Percentiles rank a stretch among this genome's conserved stretches.
Conservation (phyloP, 2,113 vertebrate species). For the Limnothrissa miodon region DNA sequence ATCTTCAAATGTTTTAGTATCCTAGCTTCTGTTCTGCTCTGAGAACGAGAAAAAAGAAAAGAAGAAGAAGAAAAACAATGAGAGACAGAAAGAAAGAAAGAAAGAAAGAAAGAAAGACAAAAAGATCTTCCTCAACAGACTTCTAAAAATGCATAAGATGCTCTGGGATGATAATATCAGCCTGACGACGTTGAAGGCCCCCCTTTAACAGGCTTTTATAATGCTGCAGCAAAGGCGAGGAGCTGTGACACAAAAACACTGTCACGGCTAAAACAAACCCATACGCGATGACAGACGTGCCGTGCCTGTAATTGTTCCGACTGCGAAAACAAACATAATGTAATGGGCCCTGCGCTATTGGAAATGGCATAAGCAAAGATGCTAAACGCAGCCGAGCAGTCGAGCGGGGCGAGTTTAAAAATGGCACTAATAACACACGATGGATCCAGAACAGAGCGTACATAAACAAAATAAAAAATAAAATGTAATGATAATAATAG, state of each 20-base stretch:
- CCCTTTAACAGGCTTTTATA: slow-evolving; percentile 28
- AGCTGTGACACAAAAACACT: slow-evolving; percentile 28
- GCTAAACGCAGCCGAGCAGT: neutral
- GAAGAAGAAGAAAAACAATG: neutral
- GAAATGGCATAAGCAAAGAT: neutral
- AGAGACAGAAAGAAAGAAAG: neutral
- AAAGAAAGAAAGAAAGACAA: neutral
- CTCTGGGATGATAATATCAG: neutral
- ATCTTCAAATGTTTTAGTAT: neutral
- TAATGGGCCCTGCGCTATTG: slow-evolving; percentile 11
- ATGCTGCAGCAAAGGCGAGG: neutral
- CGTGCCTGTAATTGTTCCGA: slow-evolving; percentile 20
- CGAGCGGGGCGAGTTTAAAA: neutral
- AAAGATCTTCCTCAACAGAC: neutral
- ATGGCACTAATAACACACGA: neutral
- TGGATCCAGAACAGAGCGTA: neutral
- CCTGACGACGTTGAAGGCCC: neutral
- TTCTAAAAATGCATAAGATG: neutral
- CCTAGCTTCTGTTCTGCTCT: neutral
- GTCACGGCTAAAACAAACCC: slow-evolving; percentile 19
- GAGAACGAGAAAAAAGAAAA: neutral
- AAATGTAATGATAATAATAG: neutral
- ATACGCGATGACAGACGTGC: slow-evolving; percentile 16
- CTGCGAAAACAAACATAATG: slow-evolving; percentile 24
- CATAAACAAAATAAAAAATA: neutral